Evolutionary conservation across 2,797 vertebrate species (phyloP).

Genomic region (Coranthus polyacanthus): DNA sequence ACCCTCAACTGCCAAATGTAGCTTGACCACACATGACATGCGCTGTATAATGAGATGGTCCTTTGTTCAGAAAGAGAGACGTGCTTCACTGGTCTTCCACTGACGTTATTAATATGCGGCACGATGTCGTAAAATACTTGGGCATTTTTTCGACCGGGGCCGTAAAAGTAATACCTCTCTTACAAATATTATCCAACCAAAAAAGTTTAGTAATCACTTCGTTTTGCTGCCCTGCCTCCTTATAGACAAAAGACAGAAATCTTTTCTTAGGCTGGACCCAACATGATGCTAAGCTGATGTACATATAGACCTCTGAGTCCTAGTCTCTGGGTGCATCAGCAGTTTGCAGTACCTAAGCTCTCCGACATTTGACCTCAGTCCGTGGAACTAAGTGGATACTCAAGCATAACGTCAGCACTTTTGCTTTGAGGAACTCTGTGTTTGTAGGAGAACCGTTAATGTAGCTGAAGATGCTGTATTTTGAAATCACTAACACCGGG

Average conservation of each 20-base stretch:
- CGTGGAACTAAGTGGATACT: slow-evolving; percentile 49
- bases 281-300: slow-evolving; percentile 12
- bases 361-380: slow-evolving; percentile 62
- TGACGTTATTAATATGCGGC: not conserved
- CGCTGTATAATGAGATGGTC: too few relatives aligned
- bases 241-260: slow-evolving; percentile 6
- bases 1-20: too few relatives aligned
- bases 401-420: slow-evolving; percentile 37
- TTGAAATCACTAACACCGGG: too few relatives aligned
- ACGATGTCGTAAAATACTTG: not conserved
- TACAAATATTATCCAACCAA: not conserved
- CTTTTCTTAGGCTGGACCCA: not conserved
- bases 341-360: slow-evolving; percentile 25
- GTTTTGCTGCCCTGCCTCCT: not conserved
- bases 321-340: slow-evolving; percentile 33
- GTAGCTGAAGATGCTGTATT: too few relatives aligned
- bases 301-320: slow-evolving; percentile 44
- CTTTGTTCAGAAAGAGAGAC: too few relatives aligned
- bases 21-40: too few relatives aligned
- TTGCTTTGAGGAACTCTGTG: slow-evolving; percentile 11
- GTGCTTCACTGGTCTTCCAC: too few relatives aligned
- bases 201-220: slow-evolving; percentile 5
- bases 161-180: not conserved
- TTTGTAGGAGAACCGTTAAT: slow-evolving; percentile 20
- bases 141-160: not conserved